Percentiles rank a stretch among this genome's conserved stretches.
Conservation (phyloP, 2,888 invertebrate genomes). For the Acleris holmiana region DNA sequence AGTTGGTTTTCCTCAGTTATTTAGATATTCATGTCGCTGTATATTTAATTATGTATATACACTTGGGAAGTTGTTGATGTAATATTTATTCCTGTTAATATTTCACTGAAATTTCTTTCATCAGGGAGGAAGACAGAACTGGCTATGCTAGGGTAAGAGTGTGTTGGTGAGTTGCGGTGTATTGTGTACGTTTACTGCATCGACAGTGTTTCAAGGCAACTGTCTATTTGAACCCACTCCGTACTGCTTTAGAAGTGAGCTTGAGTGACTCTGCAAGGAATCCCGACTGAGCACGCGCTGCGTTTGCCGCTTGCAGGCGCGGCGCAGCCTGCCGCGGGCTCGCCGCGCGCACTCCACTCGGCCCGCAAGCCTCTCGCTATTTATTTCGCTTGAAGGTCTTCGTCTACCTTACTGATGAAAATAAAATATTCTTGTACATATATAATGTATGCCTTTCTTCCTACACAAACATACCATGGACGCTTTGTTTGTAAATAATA, state of each 20-base stretch:
- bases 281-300: conserved; percentile 51
- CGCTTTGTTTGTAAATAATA: conserved; percentile 75
- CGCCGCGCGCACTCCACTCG: conserved; percentile 39
- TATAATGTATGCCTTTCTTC: conserved; percentile 50
- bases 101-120: conserved; percentile 78
- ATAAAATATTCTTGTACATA: conserved; percentile 64
- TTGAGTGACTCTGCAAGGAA: conserved; percentile 51
- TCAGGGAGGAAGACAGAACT: conserved; percentile 84
- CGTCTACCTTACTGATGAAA: conserved; percentile 84
- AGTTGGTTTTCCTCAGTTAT: conserved; percentile 15
- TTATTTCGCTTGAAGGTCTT: conserved; percentile 67
- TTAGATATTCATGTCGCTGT: conserved; percentile 8
- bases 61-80: conserved; percentile 46
- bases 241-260: conserved; percentile 53
- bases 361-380: conserved; percentile 51
- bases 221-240: conserved; percentile 45
- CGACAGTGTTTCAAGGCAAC: conserved; percentile 48
- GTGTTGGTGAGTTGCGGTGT: conserved; percentile 77
- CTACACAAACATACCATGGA: conserved; percentile 47
- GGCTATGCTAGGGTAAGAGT: conserved; percentile 84
- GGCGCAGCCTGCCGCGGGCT: neutral
- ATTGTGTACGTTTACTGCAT: conserved; percentile 65
- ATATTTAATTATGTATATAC: conserved; percentile 41
- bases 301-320: conserved; percentile 60
- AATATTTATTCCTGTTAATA: conserved; percentile 46